phyloP scores from a whole-genome alignment of 2,113 vertebrate species.

The Larimichthys crocea region DNA sequence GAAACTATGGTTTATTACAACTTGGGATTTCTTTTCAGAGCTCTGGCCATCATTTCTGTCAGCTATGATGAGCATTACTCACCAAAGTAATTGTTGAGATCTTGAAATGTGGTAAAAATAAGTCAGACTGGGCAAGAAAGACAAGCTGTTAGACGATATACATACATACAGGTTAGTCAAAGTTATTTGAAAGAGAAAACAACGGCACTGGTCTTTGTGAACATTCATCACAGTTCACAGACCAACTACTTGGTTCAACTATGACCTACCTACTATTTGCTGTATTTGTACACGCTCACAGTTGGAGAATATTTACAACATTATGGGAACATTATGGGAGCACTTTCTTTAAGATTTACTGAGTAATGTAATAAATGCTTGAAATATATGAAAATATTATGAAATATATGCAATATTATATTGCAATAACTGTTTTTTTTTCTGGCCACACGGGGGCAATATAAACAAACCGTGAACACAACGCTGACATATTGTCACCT shows the following conservation, averaged over 20 bases:
- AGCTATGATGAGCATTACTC: no score
- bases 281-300: not conserved
- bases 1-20: slow-evolving; percentile 5
- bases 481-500: not conserved
- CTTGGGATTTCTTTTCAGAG: not conserved
- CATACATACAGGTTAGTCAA: no score
- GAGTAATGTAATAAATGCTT: no score
- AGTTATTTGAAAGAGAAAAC: no score
- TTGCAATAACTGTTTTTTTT: no score
- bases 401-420: no score
- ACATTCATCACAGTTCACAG: not conserved
- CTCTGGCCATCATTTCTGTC: not conserved
- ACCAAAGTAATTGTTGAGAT: no score
- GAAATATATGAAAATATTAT: no score
- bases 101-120: no score
- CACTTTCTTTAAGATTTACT: not conserved
- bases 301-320: not conserved
- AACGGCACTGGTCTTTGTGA: not conserved
- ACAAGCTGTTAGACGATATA: no score
- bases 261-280: not conserved
- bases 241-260: not conserved
- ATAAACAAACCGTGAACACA: not conserved
- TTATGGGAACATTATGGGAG: not conserved
- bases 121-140: no score
- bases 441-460: not conserved